Conservation (phyloP, 2,113 vertebrate genomes). For the Gymnorhina tibicen region DNA sequence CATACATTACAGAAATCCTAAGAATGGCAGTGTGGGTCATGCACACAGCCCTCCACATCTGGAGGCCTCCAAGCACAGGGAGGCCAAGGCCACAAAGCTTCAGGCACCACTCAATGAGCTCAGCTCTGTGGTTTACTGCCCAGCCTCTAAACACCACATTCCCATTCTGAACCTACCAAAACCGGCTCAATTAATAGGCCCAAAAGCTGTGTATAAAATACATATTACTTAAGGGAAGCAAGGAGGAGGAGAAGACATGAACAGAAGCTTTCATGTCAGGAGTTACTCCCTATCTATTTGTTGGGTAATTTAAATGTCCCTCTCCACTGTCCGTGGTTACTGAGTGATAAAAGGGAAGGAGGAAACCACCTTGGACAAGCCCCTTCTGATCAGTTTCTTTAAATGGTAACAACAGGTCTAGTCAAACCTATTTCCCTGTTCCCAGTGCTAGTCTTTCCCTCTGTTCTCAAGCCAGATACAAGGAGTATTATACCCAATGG, state of each 20-base stretch:
- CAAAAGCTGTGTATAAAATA: neutral
- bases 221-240: neutral
- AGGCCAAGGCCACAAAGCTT: neutral
- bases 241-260: neutral
- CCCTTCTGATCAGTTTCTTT: neutral
- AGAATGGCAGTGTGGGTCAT: neutral
- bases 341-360: neutral
- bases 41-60: neutral
- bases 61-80: neutral
- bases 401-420: neutral
- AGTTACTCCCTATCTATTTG: neutral
- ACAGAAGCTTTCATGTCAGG: constrained; percentile 7
- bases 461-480: neutral
- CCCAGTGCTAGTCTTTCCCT: neutral
- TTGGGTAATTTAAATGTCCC: neutral
- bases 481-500: neutral
- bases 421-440: neutral
- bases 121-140: constrained; percentile 4
- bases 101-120: neutral
- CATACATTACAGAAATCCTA: neutral
- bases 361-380: neutral
- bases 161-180: neutral
- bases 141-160: neutral
- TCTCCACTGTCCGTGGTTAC: neutral
- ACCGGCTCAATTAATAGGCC: neutral